Percentiles rank a stretch among this genome's conserved stretches.
These are phyloP conservation scores for Astyanax mexicanus DNA, from an alignment of 2,797 vertebrate species.

Conservation along the genomic window DNA sequence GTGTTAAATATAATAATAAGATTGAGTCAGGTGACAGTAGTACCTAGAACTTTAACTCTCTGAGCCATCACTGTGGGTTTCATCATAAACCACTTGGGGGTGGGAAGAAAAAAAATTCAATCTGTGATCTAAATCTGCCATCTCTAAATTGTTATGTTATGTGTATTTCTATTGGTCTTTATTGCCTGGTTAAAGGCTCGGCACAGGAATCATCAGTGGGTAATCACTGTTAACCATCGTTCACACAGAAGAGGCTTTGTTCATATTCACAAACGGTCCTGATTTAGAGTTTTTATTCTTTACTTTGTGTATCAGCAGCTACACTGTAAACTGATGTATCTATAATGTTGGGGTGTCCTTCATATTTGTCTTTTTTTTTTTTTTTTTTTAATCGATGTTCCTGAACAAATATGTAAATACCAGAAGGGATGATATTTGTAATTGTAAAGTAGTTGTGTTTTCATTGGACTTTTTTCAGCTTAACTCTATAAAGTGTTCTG, in stretches of 20 bases:
- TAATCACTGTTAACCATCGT: too few species aligned
- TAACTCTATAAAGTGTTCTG: constrained; percentile 95
- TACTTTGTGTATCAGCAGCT: constrained; percentile 64
- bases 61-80: background rate
- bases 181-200: background rate
- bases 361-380: constrained; percentile 28
- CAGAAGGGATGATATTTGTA: constrained; percentile 84
- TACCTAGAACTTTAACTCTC: background rate
- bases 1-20: constrained; percentile 7
- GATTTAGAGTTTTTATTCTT: background rate
- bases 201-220: background rate
- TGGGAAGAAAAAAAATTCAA: background rate
- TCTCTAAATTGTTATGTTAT: background rate
- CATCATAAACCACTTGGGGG: background rate
- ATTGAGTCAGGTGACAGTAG: background rate
- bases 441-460: constrained; percentile 91
- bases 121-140: background rate
- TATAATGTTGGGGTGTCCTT: constrained; percentile 22
- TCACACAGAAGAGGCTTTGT: too few species aligned
- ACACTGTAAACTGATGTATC: constrained; percentile 72
- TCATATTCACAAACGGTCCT: background rate
- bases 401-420: constrained; percentile 85
- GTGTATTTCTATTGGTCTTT: background rate
- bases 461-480: constrained; percentile 87
- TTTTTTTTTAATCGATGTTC: constrained; percentile 62